Conservation (phyloP, 2,797 vertebrate genomes). For the Acrossocheilus wenchowensis region DNA sequence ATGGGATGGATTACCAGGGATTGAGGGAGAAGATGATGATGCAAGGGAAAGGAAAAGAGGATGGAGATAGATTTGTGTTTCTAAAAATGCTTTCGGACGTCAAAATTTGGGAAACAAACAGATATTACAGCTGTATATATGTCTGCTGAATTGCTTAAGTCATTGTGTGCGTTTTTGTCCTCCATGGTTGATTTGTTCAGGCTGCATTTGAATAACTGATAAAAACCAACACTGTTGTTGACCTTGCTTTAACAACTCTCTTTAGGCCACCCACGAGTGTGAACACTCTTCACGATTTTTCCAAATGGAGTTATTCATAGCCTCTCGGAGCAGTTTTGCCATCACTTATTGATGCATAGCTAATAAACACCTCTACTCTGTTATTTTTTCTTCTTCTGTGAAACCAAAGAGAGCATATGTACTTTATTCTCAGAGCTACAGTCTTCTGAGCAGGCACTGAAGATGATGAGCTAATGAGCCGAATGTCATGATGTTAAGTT, state of each 20-base stretch:
- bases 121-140: neutral
- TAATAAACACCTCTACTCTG: slow-evolving; percentile 19
- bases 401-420: neutral
- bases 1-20: slow-evolving; percentile 52
- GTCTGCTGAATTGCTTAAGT: neutral
- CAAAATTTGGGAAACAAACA: neutral
- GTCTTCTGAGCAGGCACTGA: slow-evolving; percentile 9
- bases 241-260: slow-evolving; percentile 39
- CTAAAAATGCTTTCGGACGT: neutral
- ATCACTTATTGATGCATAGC: slow-evolving; percentile 26
- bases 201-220: slow-evolving; percentile 38
- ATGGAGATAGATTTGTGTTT: slow-evolving; percentile 3
- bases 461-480: slow-evolving; percentile 9
- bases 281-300: slow-evolving; percentile 34
- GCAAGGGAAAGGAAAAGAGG: slow-evolving; percentile 35
- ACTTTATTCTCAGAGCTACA: neutral
- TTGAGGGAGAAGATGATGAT: slow-evolving; percentile 39
- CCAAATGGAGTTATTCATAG: slow-evolving; percentile 45
- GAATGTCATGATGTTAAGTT: slow-evolving; percentile 24
- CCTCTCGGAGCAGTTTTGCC: slow-evolving; percentile 11
- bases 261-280: slow-evolving; percentile 49
- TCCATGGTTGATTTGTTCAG: slow-evolving; percentile 21
- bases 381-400: neutral
- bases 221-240: slow-evolving; percentile 34
- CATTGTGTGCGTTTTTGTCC: neutral